phyloP scores from a whole-genome alignment of 1,140 invertebrate genomes.

The Conus ventricosus region DNA sequence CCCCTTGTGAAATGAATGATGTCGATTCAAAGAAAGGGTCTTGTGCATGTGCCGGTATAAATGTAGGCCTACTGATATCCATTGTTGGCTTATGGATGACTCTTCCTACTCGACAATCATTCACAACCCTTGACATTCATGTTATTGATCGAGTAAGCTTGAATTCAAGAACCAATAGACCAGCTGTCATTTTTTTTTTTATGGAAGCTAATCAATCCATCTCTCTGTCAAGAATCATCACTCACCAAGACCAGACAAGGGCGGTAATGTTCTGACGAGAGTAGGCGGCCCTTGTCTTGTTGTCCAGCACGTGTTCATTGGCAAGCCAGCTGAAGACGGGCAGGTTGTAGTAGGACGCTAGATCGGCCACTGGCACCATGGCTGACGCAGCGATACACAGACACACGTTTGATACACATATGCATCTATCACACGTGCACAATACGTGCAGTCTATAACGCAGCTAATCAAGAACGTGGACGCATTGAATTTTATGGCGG shows the following conservation, averaged over 20 bases:
- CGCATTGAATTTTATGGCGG: not conserved
- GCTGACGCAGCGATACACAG: slow-evolving; percentile 41
- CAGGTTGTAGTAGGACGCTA: slow-evolving; percentile 64
- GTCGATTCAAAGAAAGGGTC: no score
- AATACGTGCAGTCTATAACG: not conserved
- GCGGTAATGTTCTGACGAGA: slow-evolving; percentile 61
- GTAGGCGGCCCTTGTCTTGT: slow-evolving; percentile 65
- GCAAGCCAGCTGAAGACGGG: slow-evolving; percentile 70
- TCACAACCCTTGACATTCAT: no score
- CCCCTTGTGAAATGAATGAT: no score
- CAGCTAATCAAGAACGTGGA: not conserved
- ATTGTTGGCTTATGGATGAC: no score
- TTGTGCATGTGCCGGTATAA: no score
- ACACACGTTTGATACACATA: not conserved
- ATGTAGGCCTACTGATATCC: no score
- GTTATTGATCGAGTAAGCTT: no score
- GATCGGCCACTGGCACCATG: slow-evolving; percentile 64
- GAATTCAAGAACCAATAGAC: no score
- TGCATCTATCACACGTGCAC: not conserved
- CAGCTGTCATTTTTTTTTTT: no score
- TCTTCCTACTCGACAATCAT: no score
- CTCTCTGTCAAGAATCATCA: not conserved
- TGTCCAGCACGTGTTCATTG: slow-evolving; percentile 56
- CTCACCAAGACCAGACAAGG: slow-evolving; percentile 62
- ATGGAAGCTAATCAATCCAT: no score